Percentiles rank a stretch among this genome's conserved stretches.
Evolutionary conservation across 1,140 invertebrate species (phyloP).

Genomic region (Limonius californicus): DNA sequence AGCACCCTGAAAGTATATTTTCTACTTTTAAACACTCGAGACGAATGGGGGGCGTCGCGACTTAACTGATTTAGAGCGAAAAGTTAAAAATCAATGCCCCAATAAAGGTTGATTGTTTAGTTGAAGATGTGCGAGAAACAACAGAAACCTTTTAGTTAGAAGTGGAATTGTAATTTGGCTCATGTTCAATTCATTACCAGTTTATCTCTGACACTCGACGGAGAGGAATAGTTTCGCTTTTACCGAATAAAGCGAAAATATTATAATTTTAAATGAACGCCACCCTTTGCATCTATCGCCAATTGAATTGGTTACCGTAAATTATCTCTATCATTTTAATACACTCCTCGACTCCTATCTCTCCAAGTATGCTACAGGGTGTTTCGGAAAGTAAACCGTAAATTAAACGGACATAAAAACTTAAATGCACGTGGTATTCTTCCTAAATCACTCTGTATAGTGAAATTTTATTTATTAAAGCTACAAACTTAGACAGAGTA

Average conservation of each 20-base stretch:
- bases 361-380: no score
- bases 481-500: no score
- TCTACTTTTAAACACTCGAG: no score
- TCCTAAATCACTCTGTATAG: no score
- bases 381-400: no score
- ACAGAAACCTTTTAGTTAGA: slow-evolving; percentile 42
- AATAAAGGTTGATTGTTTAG: neutral
- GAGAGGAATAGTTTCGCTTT: slow-evolving; percentile 10
- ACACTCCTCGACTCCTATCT: no score
- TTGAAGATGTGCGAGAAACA: slow-evolving; percentile 28
- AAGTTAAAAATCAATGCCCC: neutral
- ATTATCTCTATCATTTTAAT: no score
- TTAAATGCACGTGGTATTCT: no score
- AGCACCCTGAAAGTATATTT: no score
- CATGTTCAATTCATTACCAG: slow-evolving; percentile 44
- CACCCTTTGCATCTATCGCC: neutral
- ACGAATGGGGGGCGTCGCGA: no score
- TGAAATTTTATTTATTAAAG: no score
- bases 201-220: slow-evolving; percentile 23
- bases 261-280: slow-evolving; percentile 24
- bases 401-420: no score
- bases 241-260: slow-evolving; percentile 2
- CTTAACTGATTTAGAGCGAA: neutral
- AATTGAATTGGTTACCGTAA: slow-evolving; percentile 2
- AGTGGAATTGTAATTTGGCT: slow-evolving; percentile 40